Conservation (phyloP, 1,140 invertebrate species). For the Diachasmimorpha longicaudata region DNA sequence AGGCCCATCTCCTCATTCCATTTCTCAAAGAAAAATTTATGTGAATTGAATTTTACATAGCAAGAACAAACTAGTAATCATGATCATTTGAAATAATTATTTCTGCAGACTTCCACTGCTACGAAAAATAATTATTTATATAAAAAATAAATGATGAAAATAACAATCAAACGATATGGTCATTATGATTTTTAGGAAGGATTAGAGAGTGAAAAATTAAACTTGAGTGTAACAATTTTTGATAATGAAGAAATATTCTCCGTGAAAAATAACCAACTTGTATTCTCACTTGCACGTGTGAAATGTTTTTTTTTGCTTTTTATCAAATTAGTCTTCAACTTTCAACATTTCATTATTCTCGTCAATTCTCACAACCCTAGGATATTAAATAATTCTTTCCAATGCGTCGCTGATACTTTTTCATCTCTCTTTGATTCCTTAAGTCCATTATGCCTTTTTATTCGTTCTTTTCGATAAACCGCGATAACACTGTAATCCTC, state of each 20-base stretch:
- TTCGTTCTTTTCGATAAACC: conserved; percentile 14
- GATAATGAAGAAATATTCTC: neutral
- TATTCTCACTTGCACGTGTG: neutral
- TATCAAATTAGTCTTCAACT: neutral
- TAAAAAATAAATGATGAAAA: neutral
- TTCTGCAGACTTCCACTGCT: neutral
- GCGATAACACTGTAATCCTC: conserved; percentile 39
- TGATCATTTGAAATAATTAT: neutral
- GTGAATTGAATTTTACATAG: neutral
- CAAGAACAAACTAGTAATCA: neutral
- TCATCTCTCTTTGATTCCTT: neutral
- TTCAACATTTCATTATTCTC: neutral
- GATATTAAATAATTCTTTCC: neutral
- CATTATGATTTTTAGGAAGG: neutral
- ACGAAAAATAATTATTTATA: neutral
- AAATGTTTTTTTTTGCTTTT: neutral
- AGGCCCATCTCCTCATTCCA: neutral
- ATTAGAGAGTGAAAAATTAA: neutral
- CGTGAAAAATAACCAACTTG: neutral
- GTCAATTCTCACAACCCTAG: neutral
- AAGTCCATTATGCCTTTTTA: conserved; percentile 1
- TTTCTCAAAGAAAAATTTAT: neutral
- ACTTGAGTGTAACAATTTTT: neutral
- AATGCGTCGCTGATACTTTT: neutral
- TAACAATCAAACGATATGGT: neutral